Percentiles rank a stretch among this genome's conserved stretches.
Conservation (phyloP, 2,797 vertebrate genomes). For the Momotus momota region DNA sequence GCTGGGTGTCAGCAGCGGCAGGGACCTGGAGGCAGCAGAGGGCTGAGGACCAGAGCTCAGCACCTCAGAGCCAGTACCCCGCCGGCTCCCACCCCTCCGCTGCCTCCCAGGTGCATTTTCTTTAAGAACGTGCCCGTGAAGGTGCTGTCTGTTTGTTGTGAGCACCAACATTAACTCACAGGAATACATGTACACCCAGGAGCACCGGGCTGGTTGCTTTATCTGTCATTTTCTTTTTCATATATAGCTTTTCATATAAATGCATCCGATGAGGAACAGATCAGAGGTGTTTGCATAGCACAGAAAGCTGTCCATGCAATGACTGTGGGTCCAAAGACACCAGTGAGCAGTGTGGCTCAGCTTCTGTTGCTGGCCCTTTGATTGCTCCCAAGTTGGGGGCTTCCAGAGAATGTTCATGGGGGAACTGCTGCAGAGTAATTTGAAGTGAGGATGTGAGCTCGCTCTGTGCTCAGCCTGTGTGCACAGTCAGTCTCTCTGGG, state of each 20-base stretch:
- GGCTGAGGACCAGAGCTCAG: background rate
- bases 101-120: too few species aligned
- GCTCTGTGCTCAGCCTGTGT: rapidly evolving
- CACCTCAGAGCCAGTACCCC: rapidly evolving
- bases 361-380: background rate
- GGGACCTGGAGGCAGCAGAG: rapidly evolving
- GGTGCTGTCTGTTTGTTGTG: background rate
- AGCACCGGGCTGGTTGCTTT: background rate
- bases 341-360: rapidly evolving
- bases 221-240: background rate
- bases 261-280: background rate
- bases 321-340: background rate
- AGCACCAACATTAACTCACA: background rate
- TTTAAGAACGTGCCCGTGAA: rapidly evolving
- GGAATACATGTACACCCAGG: rapidly evolving
- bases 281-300: background rate
- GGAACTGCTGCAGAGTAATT: rapidly evolving
- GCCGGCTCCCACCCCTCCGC: background rate
- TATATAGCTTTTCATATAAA: background rate
- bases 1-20: background rate
- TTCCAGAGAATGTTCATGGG: rapidly evolving
- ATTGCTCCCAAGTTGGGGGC: background rate
- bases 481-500: background rate
- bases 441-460: background rate
- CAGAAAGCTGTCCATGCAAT: rapidly evolving